phyloP scores from a whole-genome alignment of 2,113 vertebrate genomes.

The Mandrillus leucophaeus region DNA sequence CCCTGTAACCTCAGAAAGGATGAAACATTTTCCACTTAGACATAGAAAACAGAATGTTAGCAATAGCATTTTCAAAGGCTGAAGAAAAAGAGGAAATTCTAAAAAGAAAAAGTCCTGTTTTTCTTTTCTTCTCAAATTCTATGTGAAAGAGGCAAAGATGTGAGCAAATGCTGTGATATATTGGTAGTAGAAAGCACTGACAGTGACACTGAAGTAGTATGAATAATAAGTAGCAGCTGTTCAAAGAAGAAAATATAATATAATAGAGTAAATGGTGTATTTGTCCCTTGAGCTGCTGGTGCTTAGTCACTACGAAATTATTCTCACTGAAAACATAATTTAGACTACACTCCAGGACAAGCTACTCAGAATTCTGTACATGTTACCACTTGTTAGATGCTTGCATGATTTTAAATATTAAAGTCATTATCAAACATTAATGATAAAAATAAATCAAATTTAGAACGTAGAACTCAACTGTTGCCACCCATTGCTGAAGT shows the following conservation, averaged over 20 bases:
- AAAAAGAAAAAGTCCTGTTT: background rate
- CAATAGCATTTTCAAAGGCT: background rate
- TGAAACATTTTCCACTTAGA: background rate
- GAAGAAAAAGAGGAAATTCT: background rate
- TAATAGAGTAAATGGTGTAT: conserved; percentile 38
- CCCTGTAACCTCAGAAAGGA: background rate
- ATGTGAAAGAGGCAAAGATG: background rate
- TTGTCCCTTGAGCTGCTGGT: conserved; percentile 19
- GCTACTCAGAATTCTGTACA: conserved; percentile 59
- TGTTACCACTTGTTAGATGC: conserved; percentile 46
- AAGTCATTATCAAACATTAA: conserved; percentile 77
- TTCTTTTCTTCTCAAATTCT: conserved; percentile 14
- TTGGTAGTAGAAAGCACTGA: background rate
- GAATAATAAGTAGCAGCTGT: conserved; percentile 57
- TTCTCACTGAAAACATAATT: conserved; percentile 44
- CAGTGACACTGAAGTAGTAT: background rate
- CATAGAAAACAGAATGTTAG: background rate
- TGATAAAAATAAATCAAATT: conserved; percentile 78
- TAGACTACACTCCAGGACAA: background rate
- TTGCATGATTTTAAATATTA: conserved; percentile 79
- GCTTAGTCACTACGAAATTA: conserved; percentile 1
- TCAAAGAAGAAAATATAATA: conserved; percentile 51
- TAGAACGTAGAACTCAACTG: conserved; percentile 69
- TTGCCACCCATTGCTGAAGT: conserved; percentile 51
- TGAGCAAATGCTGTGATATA: conserved; percentile 4